Evolutionary conservation across 2,797 vertebrate genomes (phyloP).

Genomic region (Stomatorhinus walkeri): DNA sequence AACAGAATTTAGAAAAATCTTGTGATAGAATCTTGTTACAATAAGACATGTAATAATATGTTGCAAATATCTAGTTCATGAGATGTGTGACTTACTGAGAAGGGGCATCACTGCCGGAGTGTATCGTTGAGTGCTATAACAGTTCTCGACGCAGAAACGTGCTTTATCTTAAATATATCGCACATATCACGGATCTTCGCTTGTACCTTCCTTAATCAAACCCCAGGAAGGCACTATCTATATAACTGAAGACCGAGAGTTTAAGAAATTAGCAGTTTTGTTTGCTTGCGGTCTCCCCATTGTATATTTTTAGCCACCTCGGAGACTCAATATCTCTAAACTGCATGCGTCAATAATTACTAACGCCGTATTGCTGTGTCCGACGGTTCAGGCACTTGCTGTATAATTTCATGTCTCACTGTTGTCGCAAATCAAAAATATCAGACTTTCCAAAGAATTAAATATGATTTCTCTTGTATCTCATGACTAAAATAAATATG

Average conservation of each 20-base stretch:
- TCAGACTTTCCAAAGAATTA: not conserved
- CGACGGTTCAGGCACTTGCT: not conserved
- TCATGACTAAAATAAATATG: not conserved
- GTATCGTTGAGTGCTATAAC: not conserved
- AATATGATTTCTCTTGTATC: not conserved
- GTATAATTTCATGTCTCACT: not conserved
- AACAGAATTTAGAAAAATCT: not conserved
- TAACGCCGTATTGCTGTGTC: not conserved
- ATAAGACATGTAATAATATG: not conserved
- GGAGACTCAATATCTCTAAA: not conserved
- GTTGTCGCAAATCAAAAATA: not conserved
- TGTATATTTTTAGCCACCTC: not conserved
- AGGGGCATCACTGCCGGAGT: not conserved
- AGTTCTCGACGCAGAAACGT: not conserved
- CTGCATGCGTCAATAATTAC: not conserved
- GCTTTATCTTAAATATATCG: not conserved
- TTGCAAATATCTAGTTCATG: not conserved
- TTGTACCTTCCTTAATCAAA: not conserved
- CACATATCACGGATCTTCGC: not conserved
- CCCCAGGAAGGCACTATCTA: not conserved
- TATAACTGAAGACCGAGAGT: not conserved
- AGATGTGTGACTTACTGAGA: not conserved
- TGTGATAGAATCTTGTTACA: not conserved
- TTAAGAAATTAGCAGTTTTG: not conserved
- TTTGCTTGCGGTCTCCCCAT: not conserved